Conservation (phyloP, 2,888 invertebrate species). For the Hipparchia sbordonii region DNA sequence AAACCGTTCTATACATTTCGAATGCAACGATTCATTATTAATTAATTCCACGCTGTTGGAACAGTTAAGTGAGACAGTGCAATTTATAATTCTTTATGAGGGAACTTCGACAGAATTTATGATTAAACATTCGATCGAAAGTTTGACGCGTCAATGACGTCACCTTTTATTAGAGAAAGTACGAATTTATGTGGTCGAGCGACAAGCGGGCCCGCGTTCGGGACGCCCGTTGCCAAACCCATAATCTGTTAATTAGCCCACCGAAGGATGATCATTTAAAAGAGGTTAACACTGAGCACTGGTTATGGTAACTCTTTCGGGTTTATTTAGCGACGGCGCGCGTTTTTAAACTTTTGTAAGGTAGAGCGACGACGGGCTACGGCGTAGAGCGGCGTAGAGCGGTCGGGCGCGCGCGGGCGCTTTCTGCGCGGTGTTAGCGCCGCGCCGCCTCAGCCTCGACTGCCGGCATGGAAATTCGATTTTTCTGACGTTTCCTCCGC, state of each 20-base stretch:
- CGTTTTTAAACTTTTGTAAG: constrained; percentile 46
- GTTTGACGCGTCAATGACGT: constrained; percentile 72
- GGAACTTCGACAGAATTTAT: constrained; percentile 29
- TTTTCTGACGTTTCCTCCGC: constrained; percentile 83
- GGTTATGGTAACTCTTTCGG: constrained; percentile 39
- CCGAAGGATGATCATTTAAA: constrained; percentile 51
- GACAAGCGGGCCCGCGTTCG: constrained; percentile 63
- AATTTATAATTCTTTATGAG: constrained; percentile 36
- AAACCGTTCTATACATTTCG: not conserved
- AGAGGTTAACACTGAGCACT: constrained; percentile 53
- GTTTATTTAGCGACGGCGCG: constrained; percentile 40
- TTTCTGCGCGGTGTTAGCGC: constrained; percentile 71
- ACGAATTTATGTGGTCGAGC: constrained; percentile 67
- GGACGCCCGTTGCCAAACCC: constrained; percentile 65
- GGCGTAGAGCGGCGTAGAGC: constrained; percentile 32
- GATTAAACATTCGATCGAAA: constrained; percentile 44
- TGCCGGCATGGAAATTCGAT: constrained; percentile 82
- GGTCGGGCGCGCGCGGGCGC: constrained; percentile 70
- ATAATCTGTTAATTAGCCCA: constrained; percentile 71
- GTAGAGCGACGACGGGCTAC: constrained; percentile 41
- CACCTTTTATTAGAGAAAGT: constrained; percentile 75
- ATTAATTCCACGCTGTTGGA: constrained; percentile 26
- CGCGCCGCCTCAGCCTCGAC: constrained; percentile 79
- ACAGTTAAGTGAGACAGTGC: constrained; percentile 40
- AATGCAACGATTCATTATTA: constrained; percentile 1